Evolutionary conservation across 2,888 invertebrate species (phyloP).

Genomic region (Physocephala rufipes): DNA sequence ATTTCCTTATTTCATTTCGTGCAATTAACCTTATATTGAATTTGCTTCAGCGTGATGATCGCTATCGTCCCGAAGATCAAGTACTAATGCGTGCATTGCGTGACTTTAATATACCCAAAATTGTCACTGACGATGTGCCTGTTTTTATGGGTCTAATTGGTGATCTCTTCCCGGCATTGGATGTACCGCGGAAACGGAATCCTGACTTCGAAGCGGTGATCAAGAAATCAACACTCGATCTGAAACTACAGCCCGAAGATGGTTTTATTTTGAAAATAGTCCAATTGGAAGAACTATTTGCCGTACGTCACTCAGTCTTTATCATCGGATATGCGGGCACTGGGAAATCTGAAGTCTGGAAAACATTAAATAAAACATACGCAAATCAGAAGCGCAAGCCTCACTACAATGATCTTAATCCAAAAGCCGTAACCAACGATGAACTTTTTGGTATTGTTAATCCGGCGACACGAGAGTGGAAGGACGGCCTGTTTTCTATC

Average conservation of each 20-base stretch:
- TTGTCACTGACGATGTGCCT: conserved; percentile 89
- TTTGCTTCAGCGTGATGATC: conserved; percentile 72
- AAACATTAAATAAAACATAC: conserved; percentile 85
- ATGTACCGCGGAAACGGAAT: conserved; percentile 89
- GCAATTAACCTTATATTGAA: not conserved
- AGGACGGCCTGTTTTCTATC: conserved; percentile 87
- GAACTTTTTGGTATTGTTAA: conserved; percentile 95
- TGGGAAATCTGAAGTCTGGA: conserved; percentile 94
- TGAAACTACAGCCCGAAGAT: conserved; percentile 90
- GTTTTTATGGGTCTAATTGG: conserved; percentile 95
- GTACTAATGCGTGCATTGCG: conserved; percentile 92
- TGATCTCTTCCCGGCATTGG: conserved; percentile 90
- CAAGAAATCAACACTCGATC: conserved; percentile 79
- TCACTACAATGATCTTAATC: conserved; percentile 88
- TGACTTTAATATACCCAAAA: conserved; percentile 95
- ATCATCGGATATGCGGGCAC: conserved; percentile 88
- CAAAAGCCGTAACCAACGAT: conserved; percentile 95
- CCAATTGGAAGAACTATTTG: conserved; percentile 90
- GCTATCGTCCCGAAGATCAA: conserved; percentile 86
- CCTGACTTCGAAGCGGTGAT: conserved; percentile 84
- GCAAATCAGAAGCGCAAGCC: conserved; percentile 84
- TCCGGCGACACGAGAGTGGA: conserved; percentile 93
- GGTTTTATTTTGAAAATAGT: conserved; percentile 89
- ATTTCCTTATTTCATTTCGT: not conserved
- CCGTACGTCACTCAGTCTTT: conserved; percentile 93